A percentile compares a stretch with the other conserved stretches of the same genome.
Evolutionary conservation across 1,140 invertebrate genomes (phyloP).

Genomic region (Drosophila pachea): DNA sequence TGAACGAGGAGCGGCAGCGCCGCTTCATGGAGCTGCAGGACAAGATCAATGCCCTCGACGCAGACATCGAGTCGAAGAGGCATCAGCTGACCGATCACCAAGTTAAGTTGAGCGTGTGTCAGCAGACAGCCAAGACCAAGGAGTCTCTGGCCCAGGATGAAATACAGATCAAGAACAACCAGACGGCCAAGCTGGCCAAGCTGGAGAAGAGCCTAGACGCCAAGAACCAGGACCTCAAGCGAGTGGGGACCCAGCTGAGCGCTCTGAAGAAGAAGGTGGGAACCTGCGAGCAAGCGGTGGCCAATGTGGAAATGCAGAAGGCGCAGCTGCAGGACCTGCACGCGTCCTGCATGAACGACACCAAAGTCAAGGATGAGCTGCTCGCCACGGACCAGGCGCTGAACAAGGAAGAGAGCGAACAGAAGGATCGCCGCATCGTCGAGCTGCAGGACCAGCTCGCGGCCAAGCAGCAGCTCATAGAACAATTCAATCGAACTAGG

Average conservation of each 20-base stretch:
- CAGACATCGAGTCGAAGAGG: background rate
- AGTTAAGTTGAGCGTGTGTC: constrained; percentile 15
- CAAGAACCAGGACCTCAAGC: constrained; percentile 4
- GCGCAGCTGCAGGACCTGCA: constrained; percentile 17
- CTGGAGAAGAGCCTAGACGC: background rate
- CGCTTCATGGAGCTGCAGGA: constrained; percentile 7
- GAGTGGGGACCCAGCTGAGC: background rate
- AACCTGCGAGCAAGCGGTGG: background rate
- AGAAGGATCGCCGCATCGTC: background rate
- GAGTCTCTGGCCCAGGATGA: constrained; percentile 13
- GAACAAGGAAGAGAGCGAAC: constrained; percentile 2
- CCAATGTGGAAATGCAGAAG: constrained; percentile 8
- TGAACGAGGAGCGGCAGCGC: constrained; percentile 17
- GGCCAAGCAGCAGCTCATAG: background rate
- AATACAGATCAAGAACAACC: background rate
- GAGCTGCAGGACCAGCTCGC: constrained; percentile 7
- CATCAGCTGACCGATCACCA: background rate
- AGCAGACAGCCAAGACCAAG: constrained; percentile 5
- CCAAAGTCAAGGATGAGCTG: constrained; percentile 13
- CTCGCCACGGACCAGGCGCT: constrained; percentile 15
- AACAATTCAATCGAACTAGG: no score
- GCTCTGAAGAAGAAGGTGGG: background rate
- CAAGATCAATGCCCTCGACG: constrained; percentile 4
- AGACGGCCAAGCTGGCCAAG: constrained; percentile 5
- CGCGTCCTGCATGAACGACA: constrained; percentile 13